These are phyloP conservation scores for Phallusia fumigata DNA, from an alignment of 23 tunicate species.

Conservation along the genomic window DNA sequence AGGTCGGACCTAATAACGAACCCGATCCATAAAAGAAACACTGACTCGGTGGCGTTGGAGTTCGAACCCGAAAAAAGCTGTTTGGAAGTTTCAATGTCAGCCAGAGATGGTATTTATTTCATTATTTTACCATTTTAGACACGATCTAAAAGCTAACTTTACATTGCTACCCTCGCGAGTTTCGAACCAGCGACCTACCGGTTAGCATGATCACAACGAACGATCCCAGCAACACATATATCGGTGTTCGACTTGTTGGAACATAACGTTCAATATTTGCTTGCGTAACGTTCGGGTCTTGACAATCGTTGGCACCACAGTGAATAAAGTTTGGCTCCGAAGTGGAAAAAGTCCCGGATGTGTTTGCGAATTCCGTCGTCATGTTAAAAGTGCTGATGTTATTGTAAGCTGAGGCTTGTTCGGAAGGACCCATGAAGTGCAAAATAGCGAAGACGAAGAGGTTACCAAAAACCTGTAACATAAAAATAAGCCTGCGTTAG, in stretches of 20 bases:
- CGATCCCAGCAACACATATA: neutral
- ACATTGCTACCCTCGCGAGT: neutral
- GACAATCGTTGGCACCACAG: constrained; percentile 18
- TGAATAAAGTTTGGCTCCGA: neutral
- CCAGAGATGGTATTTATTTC: too few relatives aligned
- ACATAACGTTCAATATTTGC: constrained; percentile 3
- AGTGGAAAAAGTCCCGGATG: neutral
- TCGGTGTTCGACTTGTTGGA: neutral
- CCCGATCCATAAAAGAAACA: too few relatives aligned
- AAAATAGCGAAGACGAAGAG: neutral
- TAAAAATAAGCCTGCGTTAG: neutral
- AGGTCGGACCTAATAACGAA: too few relatives aligned
- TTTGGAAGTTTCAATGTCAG: too few relatives aligned
- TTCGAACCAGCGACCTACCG: neutral
- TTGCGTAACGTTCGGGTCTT: constrained; percentile 5
- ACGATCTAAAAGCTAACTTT: too few relatives aligned
- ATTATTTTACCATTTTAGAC: too few relatives aligned
- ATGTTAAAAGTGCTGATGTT: neutral
- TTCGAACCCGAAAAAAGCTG: too few relatives aligned
- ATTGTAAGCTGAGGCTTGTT: neutral
- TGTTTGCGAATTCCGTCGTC: too few relatives aligned
- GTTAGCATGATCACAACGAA: neutral
- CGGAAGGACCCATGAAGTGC: neutral
- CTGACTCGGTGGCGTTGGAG: too few relatives aligned
- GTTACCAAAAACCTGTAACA: neutral